phyloP scores from a whole-genome alignment of 2,888 invertebrate species.

The Eristalinus sepulchralis region DNA sequence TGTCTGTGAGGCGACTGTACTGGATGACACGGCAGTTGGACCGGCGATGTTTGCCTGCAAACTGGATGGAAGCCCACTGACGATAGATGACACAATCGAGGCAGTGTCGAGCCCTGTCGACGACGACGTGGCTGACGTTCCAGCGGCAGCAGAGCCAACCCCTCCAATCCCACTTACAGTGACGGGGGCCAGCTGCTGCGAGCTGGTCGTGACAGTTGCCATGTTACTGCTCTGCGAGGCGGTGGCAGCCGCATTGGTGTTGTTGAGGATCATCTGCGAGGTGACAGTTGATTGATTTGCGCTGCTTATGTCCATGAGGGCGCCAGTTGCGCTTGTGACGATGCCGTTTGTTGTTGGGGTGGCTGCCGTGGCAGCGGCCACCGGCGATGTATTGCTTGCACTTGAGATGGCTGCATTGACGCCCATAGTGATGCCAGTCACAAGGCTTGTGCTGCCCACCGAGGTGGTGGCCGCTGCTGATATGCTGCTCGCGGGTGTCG shows the following conservation, averaged over 20 bases:
- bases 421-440: conserved; percentile 62
- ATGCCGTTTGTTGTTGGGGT: conserved; percentile 70
- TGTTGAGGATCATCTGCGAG: conserved; percentile 67
- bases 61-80: conserved; percentile 73
- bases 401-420: conserved; percentile 65
- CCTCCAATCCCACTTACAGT: conserved; percentile 57
- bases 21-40: conserved; percentile 74
- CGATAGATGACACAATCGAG: conserved; percentile 74
- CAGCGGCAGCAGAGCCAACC: conserved; percentile 69
- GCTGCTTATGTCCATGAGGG: conserved; percentile 65
- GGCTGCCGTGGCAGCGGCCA: conserved; percentile 69
- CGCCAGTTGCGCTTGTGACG: conserved; percentile 56
- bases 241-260: conserved; percentile 67
- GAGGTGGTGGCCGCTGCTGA: conserved; percentile 68
- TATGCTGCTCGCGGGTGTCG: conserved; percentile 70
- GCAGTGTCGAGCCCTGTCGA: conserved; percentile 72
- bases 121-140: conserved; percentile 72
- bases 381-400: conserved; percentile 68
- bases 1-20: conserved; percentile 74
- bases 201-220: conserved; percentile 53
- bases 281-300: conserved; percentile 65
- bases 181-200: conserved; percentile 69
- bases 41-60: conserved; percentile 72
- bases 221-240: conserved; percentile 75
- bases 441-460: conserved; percentile 66